These are phyloP conservation scores for Peromyscus californicus DNA, from an alignment of 2,113 vertebrate species.

Conservation along the genomic window DNA sequence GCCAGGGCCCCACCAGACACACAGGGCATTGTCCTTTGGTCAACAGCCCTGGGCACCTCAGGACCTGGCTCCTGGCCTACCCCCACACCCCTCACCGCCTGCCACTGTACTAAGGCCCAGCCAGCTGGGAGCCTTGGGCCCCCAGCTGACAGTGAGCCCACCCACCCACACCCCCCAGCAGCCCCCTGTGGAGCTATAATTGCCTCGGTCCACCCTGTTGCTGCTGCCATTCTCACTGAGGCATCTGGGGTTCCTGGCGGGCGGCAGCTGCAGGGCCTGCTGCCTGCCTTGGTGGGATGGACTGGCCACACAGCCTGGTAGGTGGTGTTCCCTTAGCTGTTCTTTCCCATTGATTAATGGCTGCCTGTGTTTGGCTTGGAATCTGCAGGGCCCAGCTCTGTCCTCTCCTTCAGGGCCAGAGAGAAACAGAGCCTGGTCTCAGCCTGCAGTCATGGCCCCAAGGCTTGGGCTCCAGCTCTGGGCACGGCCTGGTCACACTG, in stretches of 20 bases:
- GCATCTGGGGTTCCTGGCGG: constrained; percentile 70
- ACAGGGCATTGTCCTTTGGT: constrained; percentile 83
- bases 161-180: constrained; percentile 76
- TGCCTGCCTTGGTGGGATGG: constrained; percentile 68
- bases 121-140: constrained; percentile 78
- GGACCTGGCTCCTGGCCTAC: constrained; percentile 65
- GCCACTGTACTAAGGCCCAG: constrained; percentile 67
- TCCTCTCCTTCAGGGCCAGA: background rate
- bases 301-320: constrained; percentile 81
- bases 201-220: constrained; percentile 74
- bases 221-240: constrained; percentile 78
- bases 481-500: background rate
- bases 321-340: constrained; percentile 49
- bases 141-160: constrained; percentile 74
- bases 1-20: constrained; percentile 79
- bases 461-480: background rate
- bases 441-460: constrained; percentile 37
- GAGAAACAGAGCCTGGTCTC: constrained; percentile 71
- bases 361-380: constrained; percentile 45
- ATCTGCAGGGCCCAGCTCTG: background rate
- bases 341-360: constrained; percentile 61
- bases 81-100: constrained; percentile 68
- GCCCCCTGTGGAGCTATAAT: constrained; percentile 81
- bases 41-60: constrained; percentile 83
- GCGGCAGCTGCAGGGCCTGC: constrained; percentile 76